phyloP scores from a whole-genome alignment of 2,888 invertebrate species.

The Caenorhabditis uteleia region DNA sequence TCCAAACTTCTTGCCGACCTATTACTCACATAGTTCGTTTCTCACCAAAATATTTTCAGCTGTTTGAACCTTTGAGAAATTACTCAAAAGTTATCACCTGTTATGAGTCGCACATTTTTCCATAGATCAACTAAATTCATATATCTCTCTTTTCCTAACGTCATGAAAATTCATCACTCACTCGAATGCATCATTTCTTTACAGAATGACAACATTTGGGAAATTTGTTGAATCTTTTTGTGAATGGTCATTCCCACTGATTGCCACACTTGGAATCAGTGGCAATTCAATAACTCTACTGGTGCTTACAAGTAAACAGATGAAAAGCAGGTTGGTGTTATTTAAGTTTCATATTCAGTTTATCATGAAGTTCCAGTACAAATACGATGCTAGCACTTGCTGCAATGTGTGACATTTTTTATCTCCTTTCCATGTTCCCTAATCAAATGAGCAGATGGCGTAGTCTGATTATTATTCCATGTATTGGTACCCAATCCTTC shows the following conservation, averaged over 20 bases:
- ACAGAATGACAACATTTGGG: conserved; percentile 13
- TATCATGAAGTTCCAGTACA: conserved; percentile 29
- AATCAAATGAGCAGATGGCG: conserved; percentile 47
- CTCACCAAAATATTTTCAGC: no score
- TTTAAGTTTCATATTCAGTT: background rate
- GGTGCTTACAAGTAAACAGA: conserved; percentile 46
- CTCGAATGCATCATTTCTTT: conserved; percentile 7
- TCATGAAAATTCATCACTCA: conserved; percentile 18
- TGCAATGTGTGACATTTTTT: conserved; percentile 52
- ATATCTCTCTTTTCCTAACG: conserved; percentile 8
- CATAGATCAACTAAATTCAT: no score
- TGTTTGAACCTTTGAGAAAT: no score
- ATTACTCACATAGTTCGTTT: no score
- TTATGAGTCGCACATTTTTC: no score
- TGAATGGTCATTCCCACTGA: conserved; percentile 46
- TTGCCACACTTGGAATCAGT: conserved; percentile 42
- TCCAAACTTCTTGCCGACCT: no score
- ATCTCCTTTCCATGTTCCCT: conserved; percentile 47
- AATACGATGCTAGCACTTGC: conserved; percentile 52
- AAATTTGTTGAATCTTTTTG: conserved; percentile 27
- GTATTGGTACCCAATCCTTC: conserved; percentile 13
- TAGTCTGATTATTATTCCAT: conserved; percentile 1
- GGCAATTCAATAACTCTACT: conserved; percentile 53
- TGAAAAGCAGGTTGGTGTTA: conserved; percentile 49
- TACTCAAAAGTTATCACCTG: no score